A percentile compares a stretch with the other conserved stretches of the same genome.
These are phyloP conservation scores for Smittia aterrima DNA, from an alignment of 2,888 invertebrate species.

Conservation along the genomic window DNA sequence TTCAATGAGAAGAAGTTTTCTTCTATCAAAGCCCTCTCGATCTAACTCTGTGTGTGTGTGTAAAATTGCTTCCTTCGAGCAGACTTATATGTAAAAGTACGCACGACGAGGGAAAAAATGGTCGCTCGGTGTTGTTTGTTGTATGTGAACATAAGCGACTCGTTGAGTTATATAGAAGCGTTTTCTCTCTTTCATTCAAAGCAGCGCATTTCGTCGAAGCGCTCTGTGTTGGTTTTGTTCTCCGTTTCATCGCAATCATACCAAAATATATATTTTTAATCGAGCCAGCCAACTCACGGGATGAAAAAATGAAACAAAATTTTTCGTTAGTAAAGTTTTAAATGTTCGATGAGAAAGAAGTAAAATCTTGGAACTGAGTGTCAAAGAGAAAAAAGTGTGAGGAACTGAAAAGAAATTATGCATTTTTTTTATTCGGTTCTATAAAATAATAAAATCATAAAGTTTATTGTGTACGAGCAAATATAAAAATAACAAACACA, in stretches of 20 bases:
- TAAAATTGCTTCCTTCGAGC: not conserved
- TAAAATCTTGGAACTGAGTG: not conserved
- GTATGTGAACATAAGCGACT: not conserved
- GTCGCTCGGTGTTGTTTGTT: not conserved
- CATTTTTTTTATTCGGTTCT: conserved; percentile 29
- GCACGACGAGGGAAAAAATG: not conserved
- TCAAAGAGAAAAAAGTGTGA: not conserved
- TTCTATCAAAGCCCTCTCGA: not conserved
- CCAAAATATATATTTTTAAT: not conserved
- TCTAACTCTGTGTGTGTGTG: not conserved
- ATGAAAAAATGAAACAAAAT: conserved; percentile 20
- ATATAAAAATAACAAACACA: not conserved
- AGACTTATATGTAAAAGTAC: not conserved
- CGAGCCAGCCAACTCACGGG: conserved; percentile 18
- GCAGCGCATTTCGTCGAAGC: too few species aligned
- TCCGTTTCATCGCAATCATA: not conserved
- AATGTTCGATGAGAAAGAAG: conserved; percentile 35
- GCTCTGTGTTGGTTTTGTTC: not conserved
- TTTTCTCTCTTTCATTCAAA: not conserved
- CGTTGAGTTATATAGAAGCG: not conserved
- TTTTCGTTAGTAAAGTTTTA: conserved; percentile 38
- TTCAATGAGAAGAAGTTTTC: not conserved
- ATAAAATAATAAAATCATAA: conserved; percentile 39
- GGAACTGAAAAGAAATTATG: conserved; percentile 10
- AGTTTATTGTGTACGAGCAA: conserved; percentile 12